phyloP scores from a whole-genome alignment of 2,888 invertebrate species.

The Dichetophora obliterata region DNA sequence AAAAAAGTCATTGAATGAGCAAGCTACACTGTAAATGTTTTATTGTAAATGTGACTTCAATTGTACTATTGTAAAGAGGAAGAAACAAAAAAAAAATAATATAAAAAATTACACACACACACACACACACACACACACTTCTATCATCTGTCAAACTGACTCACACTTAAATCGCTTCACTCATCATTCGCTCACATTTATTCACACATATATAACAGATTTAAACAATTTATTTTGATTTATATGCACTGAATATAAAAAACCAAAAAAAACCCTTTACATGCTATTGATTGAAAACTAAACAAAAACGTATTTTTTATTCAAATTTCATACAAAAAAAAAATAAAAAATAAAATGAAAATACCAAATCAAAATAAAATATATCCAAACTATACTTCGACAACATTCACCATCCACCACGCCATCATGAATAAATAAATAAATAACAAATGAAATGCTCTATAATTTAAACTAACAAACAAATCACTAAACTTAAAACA shows the following conservation, averaged over 20 bases:
- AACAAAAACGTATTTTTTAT: slow-evolving; percentile 51
- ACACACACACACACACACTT: background rate
- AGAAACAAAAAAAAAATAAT: background rate
- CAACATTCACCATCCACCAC: slow-evolving; percentile 44
- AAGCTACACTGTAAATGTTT: slow-evolving; percentile 5
- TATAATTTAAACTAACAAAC: slow-evolving; percentile 47
- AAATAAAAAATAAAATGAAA: slow-evolving; percentile 39
- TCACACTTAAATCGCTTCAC: background rate
- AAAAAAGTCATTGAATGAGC: slow-evolving; percentile 26
- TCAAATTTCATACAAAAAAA: slow-evolving; percentile 50
- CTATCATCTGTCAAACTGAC: background rate
- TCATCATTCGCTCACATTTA: background rate
- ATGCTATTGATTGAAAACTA: slow-evolving; percentile 38
- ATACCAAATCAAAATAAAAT: slow-evolving; percentile 1
- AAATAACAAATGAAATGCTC: slow-evolving; percentile 34
- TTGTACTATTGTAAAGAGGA: background rate
- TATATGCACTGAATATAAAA: slow-evolving; percentile 17
- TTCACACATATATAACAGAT: background rate
- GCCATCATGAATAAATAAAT: slow-evolving; percentile 34
- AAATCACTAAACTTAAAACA: too few species aligned
- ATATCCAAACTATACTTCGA: slow-evolving; percentile 23
- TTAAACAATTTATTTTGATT: slow-evolving; percentile 19
- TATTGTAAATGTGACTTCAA: slow-evolving; percentile 28
- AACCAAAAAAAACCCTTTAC: slow-evolving; percentile 1
- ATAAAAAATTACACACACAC: background rate